phyloP scores from a whole-genome alignment of 2,113 vertebrate species.

The Engystomops pustulosus region DNA sequence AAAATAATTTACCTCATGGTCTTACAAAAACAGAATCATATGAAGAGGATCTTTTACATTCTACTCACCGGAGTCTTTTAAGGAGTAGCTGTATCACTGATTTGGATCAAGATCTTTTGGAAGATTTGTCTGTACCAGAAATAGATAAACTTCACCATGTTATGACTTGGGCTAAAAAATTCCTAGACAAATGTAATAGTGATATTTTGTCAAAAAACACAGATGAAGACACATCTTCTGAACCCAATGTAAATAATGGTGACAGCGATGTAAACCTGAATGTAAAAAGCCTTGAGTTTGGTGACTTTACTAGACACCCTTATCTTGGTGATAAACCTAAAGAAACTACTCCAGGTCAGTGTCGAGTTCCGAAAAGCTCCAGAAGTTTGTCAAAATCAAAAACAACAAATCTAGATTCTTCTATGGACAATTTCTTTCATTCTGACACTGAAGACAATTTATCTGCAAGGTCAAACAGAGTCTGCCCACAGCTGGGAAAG shows the following conservation, averaged over 20 bases:
- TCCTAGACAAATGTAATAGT: conserved; percentile 47
- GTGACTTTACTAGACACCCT: conserved; percentile 1
- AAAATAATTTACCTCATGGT: background rate
- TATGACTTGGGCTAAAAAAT: conserved; percentile 70
- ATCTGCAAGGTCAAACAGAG: background rate
- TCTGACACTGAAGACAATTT: background rate
- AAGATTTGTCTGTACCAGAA: conserved; percentile 65
- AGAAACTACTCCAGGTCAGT: background rate
- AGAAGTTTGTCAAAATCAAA: background rate
- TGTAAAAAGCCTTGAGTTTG: background rate
- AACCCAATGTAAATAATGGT: background rate
- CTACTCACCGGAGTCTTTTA: conserved; percentile 1
- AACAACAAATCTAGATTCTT: background rate
- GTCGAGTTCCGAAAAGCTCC: background rate
- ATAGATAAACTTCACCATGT: conserved; percentile 70
- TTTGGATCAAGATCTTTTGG: conserved; percentile 60
- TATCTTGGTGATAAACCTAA: background rate
- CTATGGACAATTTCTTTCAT: background rate
- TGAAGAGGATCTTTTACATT: conserved; percentile 15
- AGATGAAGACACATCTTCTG: background rate
- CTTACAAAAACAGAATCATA: background rate
- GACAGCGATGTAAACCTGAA: background rate
- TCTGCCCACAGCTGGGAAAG: background rate
- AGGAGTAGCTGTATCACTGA: conserved; percentile 27
- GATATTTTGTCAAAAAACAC: background rate